Conservation (phyloP, 2,888 invertebrate species). For the Sesia bembeciformis region DNA sequence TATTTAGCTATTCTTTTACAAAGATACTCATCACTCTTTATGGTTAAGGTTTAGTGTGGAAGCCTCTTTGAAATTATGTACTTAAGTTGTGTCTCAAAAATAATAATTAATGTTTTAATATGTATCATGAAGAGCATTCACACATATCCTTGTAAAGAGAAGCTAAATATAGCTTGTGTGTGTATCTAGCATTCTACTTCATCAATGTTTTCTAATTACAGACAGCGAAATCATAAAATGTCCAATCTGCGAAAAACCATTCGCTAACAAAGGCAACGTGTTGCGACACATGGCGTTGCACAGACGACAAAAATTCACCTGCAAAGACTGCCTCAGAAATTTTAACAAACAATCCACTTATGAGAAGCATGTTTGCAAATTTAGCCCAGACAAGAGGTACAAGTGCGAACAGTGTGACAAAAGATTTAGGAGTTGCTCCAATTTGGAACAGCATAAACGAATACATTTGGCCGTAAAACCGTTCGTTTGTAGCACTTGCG, state of each 20-base stretch:
- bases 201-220: conserved; percentile 1
- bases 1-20: too few relatives aligned
- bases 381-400: conserved; percentile 13
- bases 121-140: too few relatives aligned
- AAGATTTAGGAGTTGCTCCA: conserved; percentile 25
- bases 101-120: too few relatives aligned
- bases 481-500: conserved; percentile 19
- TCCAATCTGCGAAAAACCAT: conserved; percentile 15
- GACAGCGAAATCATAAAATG: conserved; percentile 5
- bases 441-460: conserved; percentile 29
- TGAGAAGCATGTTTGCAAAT: conserved; percentile 13
- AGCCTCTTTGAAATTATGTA: too few relatives aligned
- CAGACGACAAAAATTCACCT: conserved; percentile 6
- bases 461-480: conserved; percentile 22
- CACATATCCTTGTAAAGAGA: too few relatives aligned
- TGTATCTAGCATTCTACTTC: not conserved
- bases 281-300: conserved; percentile 15
- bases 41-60: too few relatives aligned
- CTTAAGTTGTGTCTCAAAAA: conserved; percentile 5
- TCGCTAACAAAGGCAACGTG: conserved; percentile 14
- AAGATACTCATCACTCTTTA: too few relatives aligned
- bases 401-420: conserved; percentile 29
- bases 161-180: too few relatives aligned
- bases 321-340: not conserved
- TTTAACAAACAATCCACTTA: conserved; percentile 7